phyloP scores from a whole-genome alignment of 2,797 vertebrate genomes.

The Sebastes hubbsi region DNA sequence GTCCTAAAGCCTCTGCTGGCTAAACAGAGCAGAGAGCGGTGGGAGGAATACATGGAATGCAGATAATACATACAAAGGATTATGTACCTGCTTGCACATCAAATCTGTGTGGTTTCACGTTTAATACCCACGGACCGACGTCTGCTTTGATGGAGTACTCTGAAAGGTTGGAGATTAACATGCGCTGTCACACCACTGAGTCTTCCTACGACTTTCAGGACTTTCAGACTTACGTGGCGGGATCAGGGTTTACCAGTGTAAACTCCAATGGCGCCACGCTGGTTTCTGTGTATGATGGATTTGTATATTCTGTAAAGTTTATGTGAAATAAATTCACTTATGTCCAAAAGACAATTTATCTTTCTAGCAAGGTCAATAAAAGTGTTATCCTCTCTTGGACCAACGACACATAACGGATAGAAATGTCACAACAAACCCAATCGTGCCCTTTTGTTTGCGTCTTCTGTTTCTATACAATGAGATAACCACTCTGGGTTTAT shows the following conservation, averaged over 20 bases:
- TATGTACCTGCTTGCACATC: conserved; percentile 72
- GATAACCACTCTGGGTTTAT: conserved; percentile 52
- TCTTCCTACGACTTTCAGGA: conserved; percentile 33
- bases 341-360: conserved; percentile 31
- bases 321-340: conserved; percentile 13
- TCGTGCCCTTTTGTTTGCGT: conserved; percentile 34
- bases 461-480: conserved; percentile 49
- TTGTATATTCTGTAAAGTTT: conserved; percentile 5
- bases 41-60: conserved; percentile 72
- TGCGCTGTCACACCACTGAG: conserved; percentile 20
- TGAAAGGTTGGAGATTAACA: conserved; percentile 66
- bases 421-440: conserved; percentile 41
- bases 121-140: conserved; percentile 58
- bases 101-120: conserved; percentile 64
- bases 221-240: conserved; percentile 39
- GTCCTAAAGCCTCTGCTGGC: conserved; percentile 65
- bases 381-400: conserved; percentile 15
- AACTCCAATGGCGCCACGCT: conserved; percentile 11
- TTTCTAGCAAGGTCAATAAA: conserved; percentile 38
- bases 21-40: conserved; percentile 49
- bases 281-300: conserved; percentile 5
- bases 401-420: conserved; percentile 33
- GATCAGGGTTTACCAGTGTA: conserved; percentile 27
- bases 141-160: conserved; percentile 59
- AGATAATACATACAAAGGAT: conserved; percentile 76